Base-by-base conservation (phyloP, 1,140 invertebrate genomes). In the Euura saliciscinereae region DNA sequence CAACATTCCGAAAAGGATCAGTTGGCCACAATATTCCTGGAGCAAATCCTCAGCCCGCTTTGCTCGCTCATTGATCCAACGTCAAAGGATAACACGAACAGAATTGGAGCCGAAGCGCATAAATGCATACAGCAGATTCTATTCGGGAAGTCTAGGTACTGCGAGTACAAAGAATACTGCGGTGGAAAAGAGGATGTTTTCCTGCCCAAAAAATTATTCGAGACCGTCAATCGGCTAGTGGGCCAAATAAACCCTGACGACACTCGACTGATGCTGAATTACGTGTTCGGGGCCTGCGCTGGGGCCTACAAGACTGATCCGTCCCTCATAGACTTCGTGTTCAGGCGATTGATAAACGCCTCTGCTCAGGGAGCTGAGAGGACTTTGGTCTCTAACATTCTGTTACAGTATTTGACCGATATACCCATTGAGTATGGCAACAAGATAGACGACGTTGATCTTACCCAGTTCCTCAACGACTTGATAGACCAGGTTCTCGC, bases 351-450 rank as follows among this genome's bases (percentile, higher is more conserved):
- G 10, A 42, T 82, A 8, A 72, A 78, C 2, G 81, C 72, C 51
- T 69, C 79, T 13, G 28, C 28, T 28, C 28, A 28, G 28, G 77
- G 65, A 70, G 79, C 43, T 69, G 68, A 68, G 59, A 79, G 73
- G 74, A 76, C 69, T 70, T 73, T 77, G 46, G 79, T 82, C 11
- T 70, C 83, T 0, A 77, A 71, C 68, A 5, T 43, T 70, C 64
- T 82, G 6, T 70, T 82, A 2, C 68, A 79, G 45, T 44, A 76
- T 70, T 69, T 83, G 45, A 67, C 70, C 70, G 72, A 83, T 42
- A 6, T 80, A 43, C 74, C 72, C 28, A 78, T 83, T 45, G 75
- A 84, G 75, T 84, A 84, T 73, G 71, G 82, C 28, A 76, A 85
- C 73, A 74, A 75, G 78, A 73, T 85, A 45, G 51, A 82, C 7